These are phyloP conservation scores for Bostrychus sinensis DNA, from an alignment of 2,113 vertebrate genomes.

Conservation along the genomic window DNA sequence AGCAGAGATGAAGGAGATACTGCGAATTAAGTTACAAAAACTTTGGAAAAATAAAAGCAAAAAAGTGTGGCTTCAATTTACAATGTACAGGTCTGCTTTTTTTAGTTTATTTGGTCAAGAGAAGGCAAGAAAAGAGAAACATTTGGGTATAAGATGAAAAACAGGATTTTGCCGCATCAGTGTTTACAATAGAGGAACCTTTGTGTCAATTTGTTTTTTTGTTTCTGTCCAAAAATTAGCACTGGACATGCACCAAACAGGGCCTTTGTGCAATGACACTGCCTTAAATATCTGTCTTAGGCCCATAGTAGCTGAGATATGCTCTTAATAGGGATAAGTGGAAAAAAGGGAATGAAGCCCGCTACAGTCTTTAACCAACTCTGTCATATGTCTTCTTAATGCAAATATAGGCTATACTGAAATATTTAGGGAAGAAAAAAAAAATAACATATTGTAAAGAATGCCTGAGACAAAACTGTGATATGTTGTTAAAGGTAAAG, in stretches of 20 bases:
- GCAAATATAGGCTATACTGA: too few relatives aligned
- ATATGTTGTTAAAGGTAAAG: constrained; percentile 42
- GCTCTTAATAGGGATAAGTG: not conserved
- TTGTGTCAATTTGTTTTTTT: too few relatives aligned
- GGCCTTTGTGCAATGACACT: not conserved
- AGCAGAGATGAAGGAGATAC: constrained; percentile 26
- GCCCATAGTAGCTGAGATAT: too few relatives aligned
- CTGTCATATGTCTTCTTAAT: not conserved
- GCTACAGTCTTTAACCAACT: not conserved
- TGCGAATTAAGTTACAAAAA: constrained; percentile 52
- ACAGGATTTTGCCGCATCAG: not conserved
- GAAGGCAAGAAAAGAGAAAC: not conserved
- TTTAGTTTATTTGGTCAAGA: not conserved
- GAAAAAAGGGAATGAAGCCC: not conserved
- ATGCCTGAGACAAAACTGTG: not conserved
- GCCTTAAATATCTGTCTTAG: too few relatives aligned
- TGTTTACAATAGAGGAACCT: too few relatives aligned
- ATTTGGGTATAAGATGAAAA: not conserved
- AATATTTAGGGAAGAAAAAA: too few relatives aligned
- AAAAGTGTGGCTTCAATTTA: constrained; percentile 20
- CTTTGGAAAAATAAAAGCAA: constrained; percentile 28
- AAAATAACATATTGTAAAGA: not conserved
- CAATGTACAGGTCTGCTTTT: not conserved
- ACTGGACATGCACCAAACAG: too few relatives aligned
- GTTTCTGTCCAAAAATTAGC: not conserved